Evolutionary conservation across 2,113 vertebrate genomes (phyloP).

Genomic region (Dendrocopos noguchii): DNA sequence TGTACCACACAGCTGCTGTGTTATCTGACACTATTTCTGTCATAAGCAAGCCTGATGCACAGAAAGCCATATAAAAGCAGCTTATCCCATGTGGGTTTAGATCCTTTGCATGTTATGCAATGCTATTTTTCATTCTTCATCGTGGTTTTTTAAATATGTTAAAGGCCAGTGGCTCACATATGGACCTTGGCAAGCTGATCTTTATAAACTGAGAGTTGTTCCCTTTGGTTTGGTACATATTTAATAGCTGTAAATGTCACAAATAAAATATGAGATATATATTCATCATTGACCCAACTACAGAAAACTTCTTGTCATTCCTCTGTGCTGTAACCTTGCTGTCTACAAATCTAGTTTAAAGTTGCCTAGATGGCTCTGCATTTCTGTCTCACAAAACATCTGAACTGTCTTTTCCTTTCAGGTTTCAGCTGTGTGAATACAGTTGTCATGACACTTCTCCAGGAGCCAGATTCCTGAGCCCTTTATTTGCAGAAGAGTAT

Average conservation of each 20-base stretch:
- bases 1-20: background rate
- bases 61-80: background rate
- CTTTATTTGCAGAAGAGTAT: background rate
- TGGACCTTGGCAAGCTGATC: background rate
- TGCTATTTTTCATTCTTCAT: background rate
- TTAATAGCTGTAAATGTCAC: background rate
- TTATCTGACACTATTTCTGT: background rate
- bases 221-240: background rate
- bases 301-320: slow-evolving; percentile 2
- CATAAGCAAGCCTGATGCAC: background rate
- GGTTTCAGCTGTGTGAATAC: background rate
- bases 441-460: background rate
- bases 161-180: background rate
- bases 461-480: background rate
- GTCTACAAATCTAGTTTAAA: background rate
- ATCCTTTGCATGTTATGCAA: background rate
- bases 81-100: background rate
- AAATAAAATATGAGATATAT: background rate
- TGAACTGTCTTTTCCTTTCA: background rate
- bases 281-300: background rate
- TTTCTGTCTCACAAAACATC: background rate
- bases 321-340: background rate
- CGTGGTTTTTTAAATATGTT: background rate
- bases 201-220: background rate
- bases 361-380: background rate